Evolutionary conservation across 2,113 vertebrate species (phyloP), one percentile per base, ranked within the genome.

Genomic region (Lichenostomus cassidix): DNA sequence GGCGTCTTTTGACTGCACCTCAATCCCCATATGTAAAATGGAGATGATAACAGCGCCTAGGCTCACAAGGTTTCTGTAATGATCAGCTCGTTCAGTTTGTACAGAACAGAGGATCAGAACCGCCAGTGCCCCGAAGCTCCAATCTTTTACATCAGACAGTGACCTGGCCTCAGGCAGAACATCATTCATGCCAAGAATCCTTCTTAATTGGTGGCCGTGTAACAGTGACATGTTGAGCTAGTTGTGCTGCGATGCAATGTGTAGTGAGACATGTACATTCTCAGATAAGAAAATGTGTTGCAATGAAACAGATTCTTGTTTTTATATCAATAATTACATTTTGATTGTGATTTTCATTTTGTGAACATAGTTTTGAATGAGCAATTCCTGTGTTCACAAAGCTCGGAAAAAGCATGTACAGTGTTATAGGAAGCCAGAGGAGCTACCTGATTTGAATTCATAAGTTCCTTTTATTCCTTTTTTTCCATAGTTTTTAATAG

Each of bases 131-230:
- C 94, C 0, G 31, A 89, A 97, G 94, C 94, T 94, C 87, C 96
- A 78, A 9, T 96, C 83, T 94, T 94, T 94, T 96, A 95, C 91
- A 96, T 94, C 92, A 96, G 86, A 78, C 76, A 78, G 65, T 97
- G 95, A 97, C 96, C 96, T 93, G 95, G 95, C 96, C 94, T 96
- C 95, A 0, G 96, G 96, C 96, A 94, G 95, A 97, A 97, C 94
- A 95, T 95, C 88, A 84, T 95, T 96, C 93, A 92, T 92, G 63
- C 88, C 95, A 95, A 90, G 88, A 96, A 96, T 86, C 49, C 90
- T 73, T 93, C 88, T 93, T 96, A 96, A 97, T 95, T 96, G 93
- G 86, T 96, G 93, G 92, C 88, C 90, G 1, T 83, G 77, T 95
- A 94, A 62, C 62, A 47, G 76, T 77, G 95, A 93, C 62, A 87